Evolutionary conservation across 2,113 vertebrate species (phyloP).

Genomic region (Thinocorus orbignyianus): DNA sequence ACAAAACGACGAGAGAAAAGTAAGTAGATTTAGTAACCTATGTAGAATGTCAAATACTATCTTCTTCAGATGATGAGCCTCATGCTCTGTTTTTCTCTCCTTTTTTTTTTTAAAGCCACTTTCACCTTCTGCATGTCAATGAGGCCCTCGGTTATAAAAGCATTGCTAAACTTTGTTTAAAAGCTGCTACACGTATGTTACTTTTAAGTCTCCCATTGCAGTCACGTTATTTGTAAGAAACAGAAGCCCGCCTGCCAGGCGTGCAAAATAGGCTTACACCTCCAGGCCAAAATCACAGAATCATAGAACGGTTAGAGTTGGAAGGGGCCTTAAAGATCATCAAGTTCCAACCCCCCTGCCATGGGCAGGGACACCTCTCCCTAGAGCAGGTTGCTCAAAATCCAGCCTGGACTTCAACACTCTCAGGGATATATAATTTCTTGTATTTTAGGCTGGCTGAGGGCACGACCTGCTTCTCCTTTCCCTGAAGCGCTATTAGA

Average conservation of each 20-base stretch:
- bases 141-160: neutral
- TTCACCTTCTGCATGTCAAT: neutral
- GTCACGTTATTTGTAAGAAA: accelerated
- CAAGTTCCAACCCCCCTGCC: too few species aligned
- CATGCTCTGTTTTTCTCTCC: neutral
- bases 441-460: neutral
- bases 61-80: neutral
- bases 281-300: neutral
- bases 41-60: neutral
- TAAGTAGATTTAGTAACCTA: accelerated
- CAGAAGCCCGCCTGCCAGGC: accelerated
- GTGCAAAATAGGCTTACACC: accelerated
- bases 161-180: neutral
- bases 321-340: too few species aligned
- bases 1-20: neutral
- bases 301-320: too few species aligned
- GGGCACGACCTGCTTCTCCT: accelerated
- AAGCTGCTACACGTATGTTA: accelerated
- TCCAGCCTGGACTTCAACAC: too few species aligned
- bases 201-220: accelerated
- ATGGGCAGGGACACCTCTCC: too few species aligned
- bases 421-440: too few species aligned
- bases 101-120: neutral
- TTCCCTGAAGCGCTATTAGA: accelerated
- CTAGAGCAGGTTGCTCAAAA: too few species aligned